A percentile compares a stretch with the other conserved stretches of the same genome.
phyloP scores from a whole-genome alignment of 1,140 invertebrate species.

The Sarcophaga peregrina region DNA sequence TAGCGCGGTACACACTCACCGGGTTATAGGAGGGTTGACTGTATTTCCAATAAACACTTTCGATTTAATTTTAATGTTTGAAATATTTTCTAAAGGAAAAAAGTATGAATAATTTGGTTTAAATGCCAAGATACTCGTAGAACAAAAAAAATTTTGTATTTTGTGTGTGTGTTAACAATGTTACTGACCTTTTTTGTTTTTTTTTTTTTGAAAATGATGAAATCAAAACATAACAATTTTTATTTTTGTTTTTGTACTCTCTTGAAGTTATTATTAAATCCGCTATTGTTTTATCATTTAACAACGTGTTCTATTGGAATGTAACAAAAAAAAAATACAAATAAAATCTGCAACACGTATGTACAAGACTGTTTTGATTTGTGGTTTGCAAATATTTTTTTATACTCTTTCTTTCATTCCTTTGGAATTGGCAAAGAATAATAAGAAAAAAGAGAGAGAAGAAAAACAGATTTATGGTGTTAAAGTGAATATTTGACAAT shows the following conservation, averaged over 20 bases:
- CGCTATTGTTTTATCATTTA: neutral
- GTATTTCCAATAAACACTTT: no score
- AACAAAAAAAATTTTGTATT: no score
- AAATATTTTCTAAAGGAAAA: no score
- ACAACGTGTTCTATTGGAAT: neutral
- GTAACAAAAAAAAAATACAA: neutral
- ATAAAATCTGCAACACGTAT: neutral
- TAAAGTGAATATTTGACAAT: slow-evolving; percentile 22
- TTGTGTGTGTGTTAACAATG: neutral
- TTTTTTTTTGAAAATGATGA: neutral
- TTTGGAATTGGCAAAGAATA: neutral
- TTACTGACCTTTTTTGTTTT: slow-evolving; percentile 12
- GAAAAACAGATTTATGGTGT: slow-evolving; percentile 12
- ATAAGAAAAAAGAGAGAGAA: neutral
- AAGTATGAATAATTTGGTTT: no score
- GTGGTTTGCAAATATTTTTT: neutral
- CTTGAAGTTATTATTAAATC: neutral
- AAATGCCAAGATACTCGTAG: no score
- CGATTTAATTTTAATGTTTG: no score
- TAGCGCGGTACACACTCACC: no score
- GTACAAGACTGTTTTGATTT: neutral
- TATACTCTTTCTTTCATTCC: neutral
- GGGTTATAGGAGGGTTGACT: no score
- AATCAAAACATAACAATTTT: neutral
- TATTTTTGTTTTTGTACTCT: neutral